Evolutionary conservation across 2,113 vertebrate genomes (phyloP).

Genomic region (Zosterops lateralis): DNA sequence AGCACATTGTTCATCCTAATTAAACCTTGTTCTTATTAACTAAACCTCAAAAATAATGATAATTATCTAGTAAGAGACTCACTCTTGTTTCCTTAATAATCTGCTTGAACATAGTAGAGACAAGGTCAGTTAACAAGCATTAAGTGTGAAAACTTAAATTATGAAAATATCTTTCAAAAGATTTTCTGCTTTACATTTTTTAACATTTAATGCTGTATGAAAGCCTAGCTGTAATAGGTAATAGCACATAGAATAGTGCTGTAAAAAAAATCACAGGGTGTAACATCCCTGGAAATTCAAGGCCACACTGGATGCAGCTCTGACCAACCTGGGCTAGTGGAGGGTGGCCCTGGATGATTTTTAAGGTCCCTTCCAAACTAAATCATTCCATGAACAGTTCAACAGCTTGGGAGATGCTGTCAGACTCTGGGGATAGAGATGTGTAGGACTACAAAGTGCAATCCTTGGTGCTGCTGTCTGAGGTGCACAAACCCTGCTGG

Average conservation of each 20-base stretch:
- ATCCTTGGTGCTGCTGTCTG: background rate
- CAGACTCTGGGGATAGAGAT: background rate
- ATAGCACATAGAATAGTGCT: background rate
- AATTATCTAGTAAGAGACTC: background rate
- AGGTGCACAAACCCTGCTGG: accelerated
- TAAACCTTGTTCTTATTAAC: background rate
- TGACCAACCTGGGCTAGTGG: background rate
- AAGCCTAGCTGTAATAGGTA: background rate
- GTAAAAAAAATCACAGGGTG: background rate
- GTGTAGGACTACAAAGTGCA: background rate
- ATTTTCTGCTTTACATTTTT: background rate
- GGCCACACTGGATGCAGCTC: background rate
- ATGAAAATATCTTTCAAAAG: background rate
- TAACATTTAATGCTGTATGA: background rate
- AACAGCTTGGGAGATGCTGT: background rate
- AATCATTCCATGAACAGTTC: background rate
- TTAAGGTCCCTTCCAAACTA: background rate
- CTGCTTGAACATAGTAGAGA: background rate
- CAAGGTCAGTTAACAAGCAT: background rate
- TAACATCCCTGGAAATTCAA: background rate
- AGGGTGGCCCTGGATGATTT: background rate
- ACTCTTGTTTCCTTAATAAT: background rate
- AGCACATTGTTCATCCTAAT: background rate
- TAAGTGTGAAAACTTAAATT: background rate
- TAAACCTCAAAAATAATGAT: background rate